A percentile compares a stretch with the other conserved stretches of the same genome.
Evolutionary conservation across 2,113 vertebrate species (phyloP).

Genomic region (Siniperca chuatsi): DNA sequence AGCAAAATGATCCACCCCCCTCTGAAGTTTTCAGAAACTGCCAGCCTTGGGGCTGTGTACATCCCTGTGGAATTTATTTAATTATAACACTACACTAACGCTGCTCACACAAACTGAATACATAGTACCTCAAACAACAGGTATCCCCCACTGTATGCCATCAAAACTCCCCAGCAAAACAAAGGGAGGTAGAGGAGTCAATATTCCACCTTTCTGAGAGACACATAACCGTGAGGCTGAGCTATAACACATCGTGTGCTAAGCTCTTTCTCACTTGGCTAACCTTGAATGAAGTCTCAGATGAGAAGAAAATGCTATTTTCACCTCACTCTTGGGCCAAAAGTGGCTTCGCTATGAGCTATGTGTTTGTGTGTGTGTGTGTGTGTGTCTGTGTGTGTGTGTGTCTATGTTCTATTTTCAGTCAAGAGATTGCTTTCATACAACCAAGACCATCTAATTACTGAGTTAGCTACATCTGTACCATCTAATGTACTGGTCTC

Average conservation of each 20-base stretch:
- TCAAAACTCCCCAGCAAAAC: constrained; percentile 51
- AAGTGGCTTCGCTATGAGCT: constrained; percentile 65
- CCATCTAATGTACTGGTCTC: background rate
- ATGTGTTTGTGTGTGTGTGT: constrained; percentile 27
- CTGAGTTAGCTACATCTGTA: background rate
- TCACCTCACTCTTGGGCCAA: constrained; percentile 81
- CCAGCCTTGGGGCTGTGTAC: constrained; percentile 23
- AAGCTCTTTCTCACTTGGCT: constrained; percentile 83
- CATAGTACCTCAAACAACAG: constrained; percentile 46
- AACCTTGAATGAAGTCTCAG: constrained; percentile 84
- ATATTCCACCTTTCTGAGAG: constrained; percentile 72
- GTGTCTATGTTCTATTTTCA: constrained; percentile 39
- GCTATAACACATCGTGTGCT: constrained; percentile 65
- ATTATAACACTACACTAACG: constrained; percentile 52
- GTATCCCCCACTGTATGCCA: constrained; percentile 23
- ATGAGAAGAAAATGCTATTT: constrained; percentile 86
- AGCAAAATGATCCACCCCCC: constrained; percentile 16
- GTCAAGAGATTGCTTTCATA: constrained; percentile 38
- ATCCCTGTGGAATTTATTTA: constrained; percentile 58
- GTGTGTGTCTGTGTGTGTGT: constrained; percentile 13
- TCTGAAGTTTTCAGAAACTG: constrained; percentile 23
- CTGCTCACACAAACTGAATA: constrained; percentile 47
- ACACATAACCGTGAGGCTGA: constrained; percentile 61
- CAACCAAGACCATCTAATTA: constrained; percentile 34
- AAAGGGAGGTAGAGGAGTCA: constrained; percentile 61